Evolutionary conservation across 2,888 invertebrate genomes (phyloP).

Genomic region (Drosophila lacicola): DNA sequence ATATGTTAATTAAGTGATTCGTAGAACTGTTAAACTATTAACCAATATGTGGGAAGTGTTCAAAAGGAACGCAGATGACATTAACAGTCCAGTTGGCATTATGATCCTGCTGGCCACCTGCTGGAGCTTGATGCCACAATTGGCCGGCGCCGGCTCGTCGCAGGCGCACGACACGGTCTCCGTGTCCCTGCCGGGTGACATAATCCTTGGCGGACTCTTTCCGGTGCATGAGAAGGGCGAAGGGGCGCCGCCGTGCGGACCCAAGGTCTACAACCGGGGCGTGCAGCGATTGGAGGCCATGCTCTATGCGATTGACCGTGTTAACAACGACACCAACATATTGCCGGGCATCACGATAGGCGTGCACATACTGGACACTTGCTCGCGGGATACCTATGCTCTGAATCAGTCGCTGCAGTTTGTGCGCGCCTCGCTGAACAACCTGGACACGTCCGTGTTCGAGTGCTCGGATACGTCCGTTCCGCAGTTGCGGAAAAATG

Average conservation of each 20-base stretch:
- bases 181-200: conserved; percentile 86
- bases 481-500: conserved; percentile 74
- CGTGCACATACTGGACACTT: conserved; percentile 87
- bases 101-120: conserved; percentile 14
- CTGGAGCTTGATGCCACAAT: conserved; percentile 20
- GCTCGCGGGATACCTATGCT: conserved; percentile 89
- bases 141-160: conserved; percentile 19
- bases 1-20: background rate
- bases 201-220: conserved; percentile 89
- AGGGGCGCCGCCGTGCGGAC: conserved; percentile 86
- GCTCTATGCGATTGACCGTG: conserved; percentile 88
- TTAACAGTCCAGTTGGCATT: background rate
- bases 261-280: conserved; percentile 89
- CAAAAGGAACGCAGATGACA: conserved; percentile 2
- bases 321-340: conserved; percentile 87
- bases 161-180: conserved; percentile 67
- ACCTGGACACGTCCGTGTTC: conserved; percentile 88
- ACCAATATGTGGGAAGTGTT: conserved; percentile 19
- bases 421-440: conserved; percentile 85
- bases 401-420: conserved; percentile 90
- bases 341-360: conserved; percentile 88
- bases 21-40: background rate
- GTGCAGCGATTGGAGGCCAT: conserved; percentile 90
- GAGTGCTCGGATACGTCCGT: conserved; percentile 85
- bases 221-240: conserved; percentile 88